Base-by-base conservation (phyloP, 1,140 invertebrate genomes). In the Brachionus paranguensis region DNA sequence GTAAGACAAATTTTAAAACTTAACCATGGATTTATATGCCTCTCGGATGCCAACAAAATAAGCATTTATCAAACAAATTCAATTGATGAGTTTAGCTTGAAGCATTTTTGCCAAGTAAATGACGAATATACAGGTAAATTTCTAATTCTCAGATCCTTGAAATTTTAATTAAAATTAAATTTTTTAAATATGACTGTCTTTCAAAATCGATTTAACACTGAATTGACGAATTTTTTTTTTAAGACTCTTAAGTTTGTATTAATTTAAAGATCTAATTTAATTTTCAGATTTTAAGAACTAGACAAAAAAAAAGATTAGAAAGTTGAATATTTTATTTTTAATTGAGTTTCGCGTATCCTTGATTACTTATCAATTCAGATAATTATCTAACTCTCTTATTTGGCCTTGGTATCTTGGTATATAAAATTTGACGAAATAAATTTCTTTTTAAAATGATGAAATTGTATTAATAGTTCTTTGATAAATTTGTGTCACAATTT, bases 111-210 rank as follows among this genome's bases (percentile, higher is more conserved):
- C 50, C 43, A 50, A 76, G 8, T 76, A 17, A 11, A 12, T 76
- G 72, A 76, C 50, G 72, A 76, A 72, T 43, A 72, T 72, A 10
- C 37, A 43, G 41, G 68, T 72, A 72, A 65, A 65, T 11, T 27
- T 12, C 6, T n/a, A 37, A n/a, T 14, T 70, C 14, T 37, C 29
- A 53, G 7, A 53, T 14, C 12, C 47, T 53, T 53, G 12, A 33
- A 14, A 37, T 37, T 41, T 3, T 3, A 65, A 65, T 24, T 8
- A 11, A 29, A 24, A 65, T 65, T 65, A 12, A 27, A 7, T 37
- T 37, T 29, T 37, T 37, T 37, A n/a, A n/a, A 65, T 24, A 64
- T 24, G 27, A 53, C 6, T n/a, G 17, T 14, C 47, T 53, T 53
- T 14, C 17, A 4, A 14, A 53, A 14, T 6, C 12, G n/a, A n/a